These are phyloP conservation scores for Ephydatia muelleri DNA, from an alignment of 37 sponge, comb jelly and placozoan genomes.

Conservation along the genomic window DNA sequence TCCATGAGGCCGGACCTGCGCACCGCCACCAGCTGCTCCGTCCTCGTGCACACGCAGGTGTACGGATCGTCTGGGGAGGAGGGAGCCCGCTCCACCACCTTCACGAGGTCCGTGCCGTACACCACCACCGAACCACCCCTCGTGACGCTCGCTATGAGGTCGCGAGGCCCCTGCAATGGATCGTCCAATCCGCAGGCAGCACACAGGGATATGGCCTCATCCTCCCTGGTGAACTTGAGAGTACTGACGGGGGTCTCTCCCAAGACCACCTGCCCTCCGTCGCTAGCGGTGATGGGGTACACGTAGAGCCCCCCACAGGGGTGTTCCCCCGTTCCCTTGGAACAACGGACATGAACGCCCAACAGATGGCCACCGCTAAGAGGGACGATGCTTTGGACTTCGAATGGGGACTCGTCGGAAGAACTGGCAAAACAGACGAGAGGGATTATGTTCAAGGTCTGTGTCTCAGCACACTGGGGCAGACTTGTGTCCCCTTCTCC, in stretches of 20 bases:
- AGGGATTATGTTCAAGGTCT: neutral
- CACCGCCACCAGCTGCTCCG: slow-evolving; percentile 12
- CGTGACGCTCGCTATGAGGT: slow-evolving; percentile 14
- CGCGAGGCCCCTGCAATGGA: neutral
- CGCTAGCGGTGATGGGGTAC: neutral
- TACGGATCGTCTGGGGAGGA: neutral
- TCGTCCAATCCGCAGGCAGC: neutral
- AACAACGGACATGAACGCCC: neutral
- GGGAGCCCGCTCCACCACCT: neutral
- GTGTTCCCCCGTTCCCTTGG: neutral
- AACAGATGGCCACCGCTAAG: slow-evolving; percentile 25
- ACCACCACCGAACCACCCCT: slow-evolving; percentile 16
- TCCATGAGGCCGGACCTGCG: neutral
- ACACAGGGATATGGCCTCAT: slow-evolving; percentile 9
- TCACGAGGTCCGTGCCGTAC: neutral
- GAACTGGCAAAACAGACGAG: neutral
- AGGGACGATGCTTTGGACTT: slow-evolving; percentile 22
- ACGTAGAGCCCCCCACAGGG: slow-evolving; percentile 1
- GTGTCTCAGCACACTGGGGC: neutral
- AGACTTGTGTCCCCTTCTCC: too few relatives aligned
- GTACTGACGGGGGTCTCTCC: neutral
- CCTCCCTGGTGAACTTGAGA: neutral
- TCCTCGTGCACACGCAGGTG: neutral
- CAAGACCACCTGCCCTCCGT: neutral
- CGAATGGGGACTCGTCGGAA: neutral